Conservation (phyloP, 2,888 invertebrate genomes). For the Schizotus pectinicornis region DNA sequence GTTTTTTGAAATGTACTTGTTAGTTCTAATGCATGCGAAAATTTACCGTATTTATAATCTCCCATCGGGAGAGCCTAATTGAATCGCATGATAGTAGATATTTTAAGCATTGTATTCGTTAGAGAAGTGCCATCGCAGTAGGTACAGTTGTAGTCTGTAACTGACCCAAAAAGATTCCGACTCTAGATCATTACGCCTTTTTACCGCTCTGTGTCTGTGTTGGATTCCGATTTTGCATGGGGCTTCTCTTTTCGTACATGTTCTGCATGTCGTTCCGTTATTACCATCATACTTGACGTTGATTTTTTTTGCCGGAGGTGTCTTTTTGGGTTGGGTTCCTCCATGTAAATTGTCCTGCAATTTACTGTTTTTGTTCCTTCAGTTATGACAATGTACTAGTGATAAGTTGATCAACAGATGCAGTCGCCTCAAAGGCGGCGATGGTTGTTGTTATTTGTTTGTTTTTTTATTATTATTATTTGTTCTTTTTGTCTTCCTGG, state of each 20-base stretch:
- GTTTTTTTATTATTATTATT: slow-evolving; percentile 37
- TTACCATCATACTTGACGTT: slow-evolving; percentile 22
- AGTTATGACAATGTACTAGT: not conserved
- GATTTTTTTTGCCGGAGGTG: slow-evolving; percentile 29
- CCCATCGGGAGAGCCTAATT: slow-evolving; percentile 50
- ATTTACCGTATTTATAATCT: slow-evolving; percentile 23
- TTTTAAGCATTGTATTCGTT: slow-evolving; percentile 55
- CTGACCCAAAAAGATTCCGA: slow-evolving; percentile 58
- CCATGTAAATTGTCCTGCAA: slow-evolving; percentile 34
- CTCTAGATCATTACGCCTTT: slow-evolving; percentile 34
- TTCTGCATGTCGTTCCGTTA: slow-evolving; percentile 48
- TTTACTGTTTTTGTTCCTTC: slow-evolving; percentile 29
- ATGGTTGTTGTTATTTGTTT: slow-evolving; percentile 18
- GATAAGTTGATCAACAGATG: not conserved
- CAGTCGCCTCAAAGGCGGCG: slow-evolving; percentile 17
- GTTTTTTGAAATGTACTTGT: slow-evolving; percentile 27
- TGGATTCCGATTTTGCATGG: slow-evolving; percentile 52
- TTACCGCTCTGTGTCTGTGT: slow-evolving; percentile 46
- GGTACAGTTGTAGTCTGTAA: slow-evolving; percentile 57
- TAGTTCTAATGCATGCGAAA: slow-evolving; percentile 27
- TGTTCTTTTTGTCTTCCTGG: slow-evolving; percentile 55
- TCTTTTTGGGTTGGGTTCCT: slow-evolving; percentile 58
- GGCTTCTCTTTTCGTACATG: slow-evolving; percentile 49
- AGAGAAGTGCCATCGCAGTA: slow-evolving; percentile 57
- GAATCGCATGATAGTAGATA: slow-evolving; percentile 56